A percentile compares a stretch with the other conserved stretches of the same genome.
Conservation (phyloP, 2,888 invertebrate genomes). For the Caenorhabditis virilis region DNA sequence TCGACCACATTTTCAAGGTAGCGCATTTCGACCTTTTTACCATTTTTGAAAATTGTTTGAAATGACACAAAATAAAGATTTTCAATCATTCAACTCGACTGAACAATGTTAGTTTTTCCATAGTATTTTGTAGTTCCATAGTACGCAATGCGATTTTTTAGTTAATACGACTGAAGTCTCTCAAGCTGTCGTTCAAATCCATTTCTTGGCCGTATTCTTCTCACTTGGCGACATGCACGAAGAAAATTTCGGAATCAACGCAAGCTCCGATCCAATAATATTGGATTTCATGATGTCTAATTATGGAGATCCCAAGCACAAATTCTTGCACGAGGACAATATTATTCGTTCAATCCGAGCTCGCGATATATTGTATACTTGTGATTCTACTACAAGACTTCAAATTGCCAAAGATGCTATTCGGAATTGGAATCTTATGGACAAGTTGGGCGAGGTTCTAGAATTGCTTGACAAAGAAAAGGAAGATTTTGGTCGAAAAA, state of each 20-base stretch:
- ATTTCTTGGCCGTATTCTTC: constrained; percentile 20
- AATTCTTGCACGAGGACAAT: constrained; percentile 13
- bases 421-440: constrained; percentile 15
- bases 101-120: no score
- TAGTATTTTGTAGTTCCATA: no score
- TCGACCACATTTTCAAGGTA: no score
- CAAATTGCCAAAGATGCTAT: constrained; percentile 22
- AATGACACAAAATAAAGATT: no score
- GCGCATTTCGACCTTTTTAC: no score
- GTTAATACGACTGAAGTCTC: constrained; percentile 15
- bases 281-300: constrained; percentile 17
- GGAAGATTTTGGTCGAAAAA: constrained; percentile 9
- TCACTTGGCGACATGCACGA: constrained; percentile 22
- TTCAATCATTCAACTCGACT: no score
- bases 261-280: constrained; percentile 16
- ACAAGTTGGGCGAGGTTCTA: no score
- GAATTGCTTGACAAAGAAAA: constrained; percentile 20
- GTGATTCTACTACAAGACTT: constrained; percentile 12
- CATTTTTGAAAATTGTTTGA: no score
- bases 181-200: constrained; percentile 15
- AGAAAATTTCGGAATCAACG: constrained; percentile 19
- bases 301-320: constrained; percentile 10
- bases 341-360: constrained; percentile 12
- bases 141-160: no score
- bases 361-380: constrained; percentile 15